Conservation (phyloP, 2,888 invertebrate genomes). For the Nomada flava region DNA sequence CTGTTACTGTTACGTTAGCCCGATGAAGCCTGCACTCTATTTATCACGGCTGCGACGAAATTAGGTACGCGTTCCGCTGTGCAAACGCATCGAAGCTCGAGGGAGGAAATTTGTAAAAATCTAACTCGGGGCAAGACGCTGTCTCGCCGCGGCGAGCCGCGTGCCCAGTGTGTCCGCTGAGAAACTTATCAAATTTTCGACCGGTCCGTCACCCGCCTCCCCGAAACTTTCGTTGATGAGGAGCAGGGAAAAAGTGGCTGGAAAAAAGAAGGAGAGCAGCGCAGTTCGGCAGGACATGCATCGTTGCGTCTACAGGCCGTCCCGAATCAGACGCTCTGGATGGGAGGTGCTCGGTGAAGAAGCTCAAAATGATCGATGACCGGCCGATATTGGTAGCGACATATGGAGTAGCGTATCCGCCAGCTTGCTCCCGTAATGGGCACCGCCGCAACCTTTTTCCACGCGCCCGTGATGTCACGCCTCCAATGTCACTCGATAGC, state of each 20-base stretch:
- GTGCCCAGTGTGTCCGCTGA: not conserved
- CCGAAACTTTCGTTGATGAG: conserved; percentile 11
- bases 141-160: not conserved
- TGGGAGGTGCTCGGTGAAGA: conserved; percentile 62
- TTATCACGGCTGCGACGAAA: conserved; percentile 50
- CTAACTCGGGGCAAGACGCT: not conserved
- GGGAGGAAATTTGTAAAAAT: no score
- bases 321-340: conserved; percentile 64
- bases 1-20: conserved; percentile 3
- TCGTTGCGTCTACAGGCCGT: conserved; percentile 60
- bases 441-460: conserved; percentile 60
- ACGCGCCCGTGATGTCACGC: conserved; percentile 66
- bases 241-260: not conserved
- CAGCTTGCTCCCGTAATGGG: conserved; percentile 70
- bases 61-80: conserved; percentile 22
- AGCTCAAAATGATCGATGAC: conserved; percentile 78
- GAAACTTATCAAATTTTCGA: conserved; percentile 27
- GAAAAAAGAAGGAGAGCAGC: conserved; percentile 2
- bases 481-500: conserved; percentile 59
- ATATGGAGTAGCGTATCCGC: conserved; percentile 76
- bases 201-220: not conserved
- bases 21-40: conserved; percentile 44
- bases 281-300: conserved; percentile 50
- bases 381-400: conserved; percentile 79
- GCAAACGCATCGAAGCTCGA: not conserved